Conservation (phyloP, 2,113 vertebrate species). For the Redunca redunca region DNA sequence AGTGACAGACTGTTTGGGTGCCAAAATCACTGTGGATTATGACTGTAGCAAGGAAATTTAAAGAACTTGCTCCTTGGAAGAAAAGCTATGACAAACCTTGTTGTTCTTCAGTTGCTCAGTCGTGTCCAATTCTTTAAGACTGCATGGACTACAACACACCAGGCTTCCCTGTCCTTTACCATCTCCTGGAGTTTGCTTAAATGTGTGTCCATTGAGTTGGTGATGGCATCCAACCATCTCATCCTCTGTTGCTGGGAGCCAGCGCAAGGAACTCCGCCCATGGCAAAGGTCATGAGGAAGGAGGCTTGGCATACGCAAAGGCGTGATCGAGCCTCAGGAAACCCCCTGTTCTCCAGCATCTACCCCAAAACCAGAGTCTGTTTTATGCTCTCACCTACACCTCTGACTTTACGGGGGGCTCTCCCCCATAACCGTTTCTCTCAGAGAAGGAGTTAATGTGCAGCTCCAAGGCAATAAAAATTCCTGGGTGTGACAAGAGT, state of each 20-base stretch:
- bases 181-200: neutral
- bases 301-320: too few relatives aligned
- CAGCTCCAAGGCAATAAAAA: too few relatives aligned
- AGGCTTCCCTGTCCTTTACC: neutral
- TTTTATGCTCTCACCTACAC: too few relatives aligned
- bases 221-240: neutral
- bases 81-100: neutral
- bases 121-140: fast-evolving
- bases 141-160: neutral
- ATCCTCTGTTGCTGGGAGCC: neutral
- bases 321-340: too few relatives aligned
- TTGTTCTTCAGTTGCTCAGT: neutral
- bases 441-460: too few relatives aligned
- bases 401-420: too few relatives aligned
- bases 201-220: neutral
- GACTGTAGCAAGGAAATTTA: neutral
- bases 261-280: too few relatives aligned
- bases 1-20: neutral
- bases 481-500: too few relatives aligned
- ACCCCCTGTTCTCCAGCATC: too few relatives aligned
- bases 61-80: neutral
- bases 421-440: too few relatives aligned
- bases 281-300: too few relatives aligned
- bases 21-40: neutral
- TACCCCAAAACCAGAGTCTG: too few relatives aligned